A percentile compares a stretch with the other conserved stretches of the same genome.
Evolutionary conservation across 1,140 invertebrate genomes (phyloP).

Genomic region (Triops longicaudatus): DNA sequence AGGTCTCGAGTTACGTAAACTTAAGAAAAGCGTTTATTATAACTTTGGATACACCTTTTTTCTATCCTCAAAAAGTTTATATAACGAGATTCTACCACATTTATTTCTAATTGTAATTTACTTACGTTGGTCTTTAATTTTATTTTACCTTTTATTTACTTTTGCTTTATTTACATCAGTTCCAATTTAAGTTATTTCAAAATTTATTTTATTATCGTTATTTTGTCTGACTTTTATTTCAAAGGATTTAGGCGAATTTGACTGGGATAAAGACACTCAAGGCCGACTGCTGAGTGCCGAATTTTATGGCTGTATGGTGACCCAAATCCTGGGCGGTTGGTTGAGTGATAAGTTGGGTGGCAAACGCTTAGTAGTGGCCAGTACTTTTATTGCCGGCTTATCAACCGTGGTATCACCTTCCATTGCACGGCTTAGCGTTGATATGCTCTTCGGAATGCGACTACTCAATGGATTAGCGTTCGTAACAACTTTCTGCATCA

Average conservation of each 20-base stretch:
- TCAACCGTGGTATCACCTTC: conserved; percentile 17
- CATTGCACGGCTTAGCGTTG: conserved; percentile 15
- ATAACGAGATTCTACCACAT: too few species aligned
- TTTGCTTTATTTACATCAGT: background rate
- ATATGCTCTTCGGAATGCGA: conserved; percentile 38
- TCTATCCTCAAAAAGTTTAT: too few species aligned
- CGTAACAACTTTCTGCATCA: conserved; percentile 29
- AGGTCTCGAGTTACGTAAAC: too few species aligned
- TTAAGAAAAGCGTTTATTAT: background rate
- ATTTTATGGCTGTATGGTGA: conserved; percentile 41
- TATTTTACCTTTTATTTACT: background rate
- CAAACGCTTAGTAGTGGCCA: conserved; percentile 33
- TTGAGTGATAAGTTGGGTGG: conserved; percentile 40
- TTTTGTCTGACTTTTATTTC: too few species aligned
- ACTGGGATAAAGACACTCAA: conserved; percentile 38
- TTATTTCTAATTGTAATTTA: too few species aligned
- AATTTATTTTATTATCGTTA: too few species aligned
- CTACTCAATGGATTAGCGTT: conserved; percentile 41
- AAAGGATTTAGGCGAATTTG: conserved; percentile 31
- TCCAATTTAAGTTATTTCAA: too few species aligned
- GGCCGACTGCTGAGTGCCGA: conserved; percentile 40
- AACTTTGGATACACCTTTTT: background rate
- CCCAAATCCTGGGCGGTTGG: conserved; percentile 43
- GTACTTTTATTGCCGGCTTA: conserved; percentile 12
- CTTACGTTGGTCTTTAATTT: too few species aligned